Base-by-base conservation (phyloP, 2,888 invertebrate species). In the Sisyra nigra region DNA sequence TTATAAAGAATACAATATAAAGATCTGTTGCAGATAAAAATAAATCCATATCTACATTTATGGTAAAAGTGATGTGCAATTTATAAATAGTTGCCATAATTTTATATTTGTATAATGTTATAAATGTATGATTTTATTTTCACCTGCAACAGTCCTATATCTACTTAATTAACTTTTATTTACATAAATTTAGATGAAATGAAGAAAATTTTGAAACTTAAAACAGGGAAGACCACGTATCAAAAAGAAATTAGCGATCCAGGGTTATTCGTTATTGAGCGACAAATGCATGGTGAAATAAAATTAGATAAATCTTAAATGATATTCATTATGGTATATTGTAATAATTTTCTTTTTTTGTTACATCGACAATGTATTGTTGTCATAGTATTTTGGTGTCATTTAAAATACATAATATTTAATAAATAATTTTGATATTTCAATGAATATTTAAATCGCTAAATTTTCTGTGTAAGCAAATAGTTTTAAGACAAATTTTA, bases 171-270 rank as follows among this genome's bases (percentile, higher is more conserved):
- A 5, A 24, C 7, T 24, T 24, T 24, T 24, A 24, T 5, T 24
- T 24, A 7, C 24, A 24, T 24, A 24, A 24, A 45, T 50, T 32
- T 43, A 53, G 52, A 48, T 14, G 46, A 52, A 37, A 45, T 52
- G 14, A 44, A 47, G 2, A 42, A 50, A 35, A 69, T 69, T n/a
- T 51, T 66, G 9, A 63, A 68, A 37, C 58, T 67, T 6, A 56
- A 52, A 9, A 66, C 68, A 0, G 69, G 68, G 0, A 63, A 64
- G 3, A 62, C 66, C 0, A 58, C 61, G 0, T 69, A 68, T 51
- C 54, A 54, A 13, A 56, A 57, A 5, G 47, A 50, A 33, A 66
- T 68, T 48, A 61, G 66, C 0, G 53, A 67, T 2, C 53, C 69
- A 6, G 69, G 56, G 0, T 51, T 55, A 41, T 63, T 66, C 15